Evolutionary conservation across 2,113 vertebrate species (phyloP).

Genomic region (Polypterus bichir): DNA sequence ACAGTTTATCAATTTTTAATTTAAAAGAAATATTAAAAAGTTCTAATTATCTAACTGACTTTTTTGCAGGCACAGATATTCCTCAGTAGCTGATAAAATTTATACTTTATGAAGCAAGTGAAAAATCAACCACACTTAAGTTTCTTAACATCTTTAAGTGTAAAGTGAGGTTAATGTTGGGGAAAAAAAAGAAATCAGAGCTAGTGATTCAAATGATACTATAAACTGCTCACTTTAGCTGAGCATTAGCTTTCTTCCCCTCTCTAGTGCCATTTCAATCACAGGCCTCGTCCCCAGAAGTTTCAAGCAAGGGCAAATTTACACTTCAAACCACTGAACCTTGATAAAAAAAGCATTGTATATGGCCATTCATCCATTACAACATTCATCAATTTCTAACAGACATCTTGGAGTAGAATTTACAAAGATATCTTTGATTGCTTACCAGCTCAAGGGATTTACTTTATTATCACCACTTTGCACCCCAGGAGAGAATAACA

Average conservation of each 20-base stretch:
- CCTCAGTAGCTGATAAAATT: too few species aligned
- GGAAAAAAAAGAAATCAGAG: too few species aligned
- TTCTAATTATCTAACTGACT: too few species aligned
- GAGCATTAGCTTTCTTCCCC: conserved; percentile 36
- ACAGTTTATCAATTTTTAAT: too few species aligned
- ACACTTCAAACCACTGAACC: conserved; percentile 64
- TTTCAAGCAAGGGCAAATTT: conserved; percentile 63
- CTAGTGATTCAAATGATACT: conserved; percentile 35
- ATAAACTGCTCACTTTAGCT: conserved; percentile 33
- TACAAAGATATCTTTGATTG: conserved; percentile 67
- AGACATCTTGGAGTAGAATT: conserved; percentile 44
- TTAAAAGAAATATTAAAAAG: too few species aligned
- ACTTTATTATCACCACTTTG: conserved; percentile 47
- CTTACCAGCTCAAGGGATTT: conserved; percentile 44
- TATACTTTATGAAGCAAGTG: too few species aligned
- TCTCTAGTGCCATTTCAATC: conserved; percentile 44
- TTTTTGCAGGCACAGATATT: too few species aligned
- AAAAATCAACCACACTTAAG: too few species aligned
- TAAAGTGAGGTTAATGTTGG: too few species aligned
- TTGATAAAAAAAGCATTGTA: conserved; percentile 65
- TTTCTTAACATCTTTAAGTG: too few species aligned
- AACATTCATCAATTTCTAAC: conserved; percentile 42
- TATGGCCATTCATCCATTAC: conserved; percentile 48
- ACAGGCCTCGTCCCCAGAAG: conserved; percentile 41
- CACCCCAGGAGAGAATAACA: conserved; percentile 39